Percentiles rank a stretch among this genome's conserved stretches.
Conservation (phyloP, 2,797 vertebrate species). For the Enteromius radiatus region DNA sequence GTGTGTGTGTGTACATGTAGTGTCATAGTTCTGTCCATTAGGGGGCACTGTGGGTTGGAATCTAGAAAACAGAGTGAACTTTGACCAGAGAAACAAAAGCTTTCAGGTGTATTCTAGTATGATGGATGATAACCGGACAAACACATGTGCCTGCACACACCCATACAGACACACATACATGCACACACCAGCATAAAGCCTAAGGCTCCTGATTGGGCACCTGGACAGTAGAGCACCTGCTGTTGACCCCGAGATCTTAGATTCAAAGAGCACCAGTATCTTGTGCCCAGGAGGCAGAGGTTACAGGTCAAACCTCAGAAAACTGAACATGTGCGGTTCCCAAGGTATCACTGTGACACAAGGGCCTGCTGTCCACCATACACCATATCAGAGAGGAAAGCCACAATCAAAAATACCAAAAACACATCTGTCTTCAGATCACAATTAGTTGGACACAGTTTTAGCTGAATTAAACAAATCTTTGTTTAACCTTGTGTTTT, state of each 20-base stretch:
- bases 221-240: slow-evolving; percentile 42
- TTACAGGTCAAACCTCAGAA: slow-evolving; percentile 51
- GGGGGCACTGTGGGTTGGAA: slow-evolving; percentile 30
- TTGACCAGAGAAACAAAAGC: slow-evolving; percentile 36
- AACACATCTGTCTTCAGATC: not conserved
- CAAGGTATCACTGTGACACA: slow-evolving; percentile 51
- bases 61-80: slow-evolving; percentile 17
- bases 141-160: slow-evolving; percentile 32
- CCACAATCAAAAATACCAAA: not conserved
- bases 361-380: slow-evolving; percentile 19
- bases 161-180: slow-evolving; percentile 32
- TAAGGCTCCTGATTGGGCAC: slow-evolving; percentile 36
- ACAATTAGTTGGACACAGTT: not conserved
- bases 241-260: slow-evolving; percentile 40
- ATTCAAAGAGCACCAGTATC: slow-evolving; percentile 50
- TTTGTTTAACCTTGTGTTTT: slow-evolving; percentile 2
- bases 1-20: slow-evolving; percentile 1
- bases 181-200: slow-evolving; percentile 29
- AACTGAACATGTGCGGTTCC: slow-evolving; percentile 39
- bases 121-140: slow-evolving; percentile 37
- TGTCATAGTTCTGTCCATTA: slow-evolving; percentile 9
- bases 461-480: not conserved
- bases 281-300: slow-evolving; percentile 41
- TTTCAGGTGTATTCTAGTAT: slow-evolving; percentile 61
- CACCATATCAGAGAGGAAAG: slow-evolving; percentile 13